Conservation (phyloP, 2,888 invertebrate species). For the Apodemia mormo region DNA sequence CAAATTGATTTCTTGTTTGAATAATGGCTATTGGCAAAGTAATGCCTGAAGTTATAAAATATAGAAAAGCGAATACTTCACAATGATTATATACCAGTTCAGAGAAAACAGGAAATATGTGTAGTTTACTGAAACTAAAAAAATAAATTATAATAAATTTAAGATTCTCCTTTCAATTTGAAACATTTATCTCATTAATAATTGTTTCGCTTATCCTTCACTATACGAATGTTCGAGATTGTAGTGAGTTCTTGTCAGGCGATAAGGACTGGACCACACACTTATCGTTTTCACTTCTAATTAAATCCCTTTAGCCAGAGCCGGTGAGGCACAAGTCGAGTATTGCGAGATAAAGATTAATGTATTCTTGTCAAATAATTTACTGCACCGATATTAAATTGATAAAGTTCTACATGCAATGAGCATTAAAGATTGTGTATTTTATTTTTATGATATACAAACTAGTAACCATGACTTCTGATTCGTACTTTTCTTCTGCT, state of each 20-base stretch:
- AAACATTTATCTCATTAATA: constrained; percentile 13
- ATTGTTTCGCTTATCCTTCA: constrained; percentile 29
- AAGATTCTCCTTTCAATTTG: background rate
- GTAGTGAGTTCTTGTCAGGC: constrained; percentile 59
- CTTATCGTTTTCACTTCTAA: constrained; percentile 62
- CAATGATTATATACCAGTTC: too few species aligned
- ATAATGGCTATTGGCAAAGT: too few species aligned
- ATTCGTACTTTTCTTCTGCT: background rate
- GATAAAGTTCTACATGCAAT: constrained; percentile 23
- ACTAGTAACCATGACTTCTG: background rate
- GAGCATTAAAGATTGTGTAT: background rate
- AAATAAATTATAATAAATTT: too few species aligned
- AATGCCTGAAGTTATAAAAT: too few species aligned
- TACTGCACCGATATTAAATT: constrained; percentile 60
- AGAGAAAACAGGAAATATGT: too few species aligned
- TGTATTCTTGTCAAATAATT: constrained; percentile 73
- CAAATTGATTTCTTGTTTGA: too few species aligned
- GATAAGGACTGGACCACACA: constrained; percentile 70
- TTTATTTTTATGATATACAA: background rate
- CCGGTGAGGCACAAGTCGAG: constrained; percentile 43
- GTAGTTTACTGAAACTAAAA: too few species aligned
- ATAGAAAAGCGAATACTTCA: too few species aligned
- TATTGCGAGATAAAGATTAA: constrained; percentile 73
- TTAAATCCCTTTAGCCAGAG: constrained; percentile 61
- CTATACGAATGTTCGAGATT: constrained; percentile 64